These are phyloP conservation scores for Agonum fuliginosum DNA, from an alignment of 2,888 invertebrate species.

Conservation along the genomic window DNA sequence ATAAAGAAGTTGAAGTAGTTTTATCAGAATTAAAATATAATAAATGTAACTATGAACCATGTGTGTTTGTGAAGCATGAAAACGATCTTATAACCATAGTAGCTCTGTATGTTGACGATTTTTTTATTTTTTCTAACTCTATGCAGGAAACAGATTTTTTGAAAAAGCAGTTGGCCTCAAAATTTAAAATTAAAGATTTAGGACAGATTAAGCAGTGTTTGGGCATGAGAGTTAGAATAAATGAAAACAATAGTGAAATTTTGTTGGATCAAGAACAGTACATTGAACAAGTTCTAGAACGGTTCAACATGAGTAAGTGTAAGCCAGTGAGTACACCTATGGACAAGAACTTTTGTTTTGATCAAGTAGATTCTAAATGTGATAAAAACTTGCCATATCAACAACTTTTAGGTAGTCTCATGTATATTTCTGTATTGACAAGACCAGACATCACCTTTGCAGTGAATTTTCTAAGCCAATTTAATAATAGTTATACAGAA, in stretches of 20 bases:
- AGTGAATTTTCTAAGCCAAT: constrained; percentile 62
- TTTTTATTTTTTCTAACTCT: constrained; percentile 54
- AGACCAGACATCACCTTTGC: constrained; percentile 8
- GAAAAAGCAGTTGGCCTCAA: not conserved
- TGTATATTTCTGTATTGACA: constrained; percentile 44
- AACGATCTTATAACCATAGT: not conserved
- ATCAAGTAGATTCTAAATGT: no score
- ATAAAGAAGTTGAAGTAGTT: constrained; percentile 25
- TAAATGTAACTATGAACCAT: not conserved
- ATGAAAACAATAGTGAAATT: constrained; percentile 11
- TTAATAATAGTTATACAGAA: constrained; percentile 61
- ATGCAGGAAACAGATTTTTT: constrained; percentile 12
- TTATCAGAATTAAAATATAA: constrained; percentile 12
- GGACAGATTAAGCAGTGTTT: constrained; percentile 16
- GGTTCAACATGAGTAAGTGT: constrained; percentile 28
- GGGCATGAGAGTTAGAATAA: constrained; percentile 12
- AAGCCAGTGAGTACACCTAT: constrained; percentile 2
- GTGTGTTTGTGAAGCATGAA: not conserved
- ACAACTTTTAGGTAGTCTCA: constrained; percentile 6
- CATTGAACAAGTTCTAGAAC: constrained; percentile 2
- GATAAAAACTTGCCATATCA: not conserved
- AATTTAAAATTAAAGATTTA: constrained; percentile 38
- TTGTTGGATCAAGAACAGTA: constrained; percentile 8
- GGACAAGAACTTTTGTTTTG: not conserved
- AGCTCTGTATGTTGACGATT: constrained; percentile 59